Conservation (phyloP, 2,113 vertebrate species). For the Pterophyllum scalare region DNA sequence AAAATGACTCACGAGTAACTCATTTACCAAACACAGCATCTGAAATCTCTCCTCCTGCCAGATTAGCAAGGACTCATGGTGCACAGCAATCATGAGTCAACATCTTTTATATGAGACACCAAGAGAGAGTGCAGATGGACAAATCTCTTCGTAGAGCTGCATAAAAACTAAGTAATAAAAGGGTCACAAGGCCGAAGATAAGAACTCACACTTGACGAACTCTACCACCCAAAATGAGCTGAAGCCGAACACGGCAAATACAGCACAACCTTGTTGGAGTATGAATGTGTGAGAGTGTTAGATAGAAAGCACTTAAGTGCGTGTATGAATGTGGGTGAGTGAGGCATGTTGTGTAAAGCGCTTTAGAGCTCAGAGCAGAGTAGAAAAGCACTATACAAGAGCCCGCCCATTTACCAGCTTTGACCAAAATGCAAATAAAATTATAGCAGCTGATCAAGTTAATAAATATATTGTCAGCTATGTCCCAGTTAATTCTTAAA, state of each 20-base stretch:
- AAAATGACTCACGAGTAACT: constrained; percentile 11
- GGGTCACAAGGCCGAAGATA: background rate
- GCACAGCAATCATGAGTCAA: background rate
- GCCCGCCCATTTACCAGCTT: too few relatives aligned
- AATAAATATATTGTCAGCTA: too few relatives aligned
- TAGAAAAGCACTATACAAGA: too few relatives aligned
- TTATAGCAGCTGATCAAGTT: too few relatives aligned
- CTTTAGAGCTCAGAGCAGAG: too few relatives aligned
- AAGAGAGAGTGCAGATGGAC: background rate
- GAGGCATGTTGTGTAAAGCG: too few relatives aligned
- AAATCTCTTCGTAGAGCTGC: background rate
- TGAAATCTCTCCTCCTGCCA: background rate
- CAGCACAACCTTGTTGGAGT: background rate
- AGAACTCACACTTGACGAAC: background rate
- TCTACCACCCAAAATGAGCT: background rate
- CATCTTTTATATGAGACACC: background rate
- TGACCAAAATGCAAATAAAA: too few relatives aligned
- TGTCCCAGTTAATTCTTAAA: too few relatives aligned
- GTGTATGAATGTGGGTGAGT: too few relatives aligned
- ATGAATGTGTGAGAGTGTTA: too few relatives aligned
- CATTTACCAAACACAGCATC: background rate
- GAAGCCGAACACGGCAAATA: background rate
- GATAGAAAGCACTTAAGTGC: too few relatives aligned
- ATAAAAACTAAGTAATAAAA: background rate
- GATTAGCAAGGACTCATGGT: background rate